Evolutionary conservation across 2,797 vertebrate genomes (phyloP).

Genomic region (Phoeniculus purpureus): DNA sequence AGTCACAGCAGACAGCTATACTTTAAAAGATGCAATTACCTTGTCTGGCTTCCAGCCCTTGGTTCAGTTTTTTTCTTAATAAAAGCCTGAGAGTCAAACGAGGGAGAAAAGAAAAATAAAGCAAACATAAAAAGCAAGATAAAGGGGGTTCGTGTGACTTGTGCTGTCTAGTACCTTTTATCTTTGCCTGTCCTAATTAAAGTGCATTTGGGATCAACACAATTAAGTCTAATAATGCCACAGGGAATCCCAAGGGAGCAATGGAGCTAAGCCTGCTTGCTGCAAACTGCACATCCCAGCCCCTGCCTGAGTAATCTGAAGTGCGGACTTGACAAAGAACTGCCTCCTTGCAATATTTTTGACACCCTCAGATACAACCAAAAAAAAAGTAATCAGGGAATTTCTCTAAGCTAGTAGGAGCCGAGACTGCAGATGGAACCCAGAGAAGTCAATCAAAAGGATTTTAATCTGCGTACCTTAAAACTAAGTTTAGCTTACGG

Average conservation of each 20-base stretch:
- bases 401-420: background rate
- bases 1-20: conserved; percentile 26
- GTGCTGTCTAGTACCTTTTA: background rate
- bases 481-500: background rate
- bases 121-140: background rate
- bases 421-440: background rate
- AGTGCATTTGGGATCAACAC: conserved; percentile 24
- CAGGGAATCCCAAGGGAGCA: background rate
- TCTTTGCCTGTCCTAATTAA: conserved; percentile 14
- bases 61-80: background rate
- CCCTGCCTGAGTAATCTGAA: background rate
- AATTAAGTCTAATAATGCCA: conserved; percentile 14
- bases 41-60: no score
- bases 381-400: background rate
- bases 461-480: background rate
- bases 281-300: background rate
- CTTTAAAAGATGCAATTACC: conserved; percentile 40
- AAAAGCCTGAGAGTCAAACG: background rate
- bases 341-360: background rate
- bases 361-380: background rate
- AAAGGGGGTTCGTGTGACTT: background rate
- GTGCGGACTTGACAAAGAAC: background rate
- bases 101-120: background rate
- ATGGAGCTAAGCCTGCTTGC: conserved; percentile 2
- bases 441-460: background rate